Base-by-base conservation (phyloP, 2,888 invertebrate genomes). In the Seira musarum region DNA sequence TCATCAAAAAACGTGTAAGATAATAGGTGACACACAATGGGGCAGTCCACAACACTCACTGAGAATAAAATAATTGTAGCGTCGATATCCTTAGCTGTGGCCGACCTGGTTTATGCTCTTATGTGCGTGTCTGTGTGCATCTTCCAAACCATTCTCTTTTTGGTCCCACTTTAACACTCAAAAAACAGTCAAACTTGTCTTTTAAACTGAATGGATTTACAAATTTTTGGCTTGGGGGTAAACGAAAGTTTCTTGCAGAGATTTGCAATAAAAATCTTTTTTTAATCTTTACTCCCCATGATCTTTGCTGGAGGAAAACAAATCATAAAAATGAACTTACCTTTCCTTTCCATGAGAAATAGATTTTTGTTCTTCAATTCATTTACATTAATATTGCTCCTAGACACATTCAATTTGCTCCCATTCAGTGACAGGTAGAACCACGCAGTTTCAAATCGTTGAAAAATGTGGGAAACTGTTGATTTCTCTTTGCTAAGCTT, bases 11-110 rank as follows among this genome's bases (percentile, higher is more conserved):
- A 24, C 60, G 10, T 19, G 10, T 30, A 30, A 30, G 30, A 30
- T 30, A 30, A 30, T 30, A 30, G 30, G 30, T 30, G 30, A 30
- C 25, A 15, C 15, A 61, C 40, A 65, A 80, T 70, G 74, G 74
- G 69, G 30, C 74, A 67, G 71, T 79, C 70, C 76, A 57, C 73
- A 70, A 70, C 72, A 74, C 64, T 66, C 61, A 65, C 68, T 69
- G 63, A 60, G 64, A 64, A 70, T 46, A 75, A 69, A 63, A 69
- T 86, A 86, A 86, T 86, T 86, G 82, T 82, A 85, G 85, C 84
- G 84, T 85, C 85, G 85, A 84, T 86, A 83, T 86, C 86, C 80
- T 85, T 85, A 85, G 84, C 85, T 86, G 86, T 83, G 84, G 85
- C 86, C 84, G 84, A 82, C 80, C 78, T 81, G 68, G 74, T 76